These are phyloP conservation scores for Tachypleus tridentatus DNA, from an alignment of 1,140 invertebrate species.

Conservation along the genomic window DNA sequence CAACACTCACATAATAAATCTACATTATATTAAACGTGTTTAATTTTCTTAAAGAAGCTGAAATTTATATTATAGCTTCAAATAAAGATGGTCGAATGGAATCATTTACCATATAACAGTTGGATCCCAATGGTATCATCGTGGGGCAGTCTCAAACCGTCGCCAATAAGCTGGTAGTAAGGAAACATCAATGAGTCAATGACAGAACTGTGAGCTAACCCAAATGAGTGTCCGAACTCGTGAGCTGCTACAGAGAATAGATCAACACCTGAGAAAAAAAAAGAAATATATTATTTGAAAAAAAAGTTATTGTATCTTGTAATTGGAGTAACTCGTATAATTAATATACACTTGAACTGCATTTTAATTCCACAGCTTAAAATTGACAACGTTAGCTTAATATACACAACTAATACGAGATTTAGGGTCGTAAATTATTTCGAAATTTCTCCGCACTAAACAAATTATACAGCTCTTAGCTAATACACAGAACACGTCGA, in stretches of 20 bases:
- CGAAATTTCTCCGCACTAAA: no score
- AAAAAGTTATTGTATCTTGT: background rate
- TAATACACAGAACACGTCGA: no score
- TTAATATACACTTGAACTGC: background rate
- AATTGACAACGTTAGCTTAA: background rate
- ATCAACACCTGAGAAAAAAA: constrained; percentile 33
- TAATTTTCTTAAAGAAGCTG: no score
- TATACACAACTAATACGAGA: background rate
- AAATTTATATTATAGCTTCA: no score
- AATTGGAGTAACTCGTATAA: background rate
- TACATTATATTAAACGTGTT: no score
- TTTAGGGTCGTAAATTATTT: no score
- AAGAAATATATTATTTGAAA: background rate
- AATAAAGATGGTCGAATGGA: no score
- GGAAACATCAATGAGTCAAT: constrained; percentile 36
- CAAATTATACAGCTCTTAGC: no score
- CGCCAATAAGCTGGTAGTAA: constrained; percentile 31
- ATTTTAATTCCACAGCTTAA: background rate
- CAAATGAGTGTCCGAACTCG: constrained; percentile 38
- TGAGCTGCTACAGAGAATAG: constrained; percentile 39
- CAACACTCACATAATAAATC: no score
- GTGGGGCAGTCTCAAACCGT: constrained; percentile 35
- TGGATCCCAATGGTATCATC: constrained; percentile 40
- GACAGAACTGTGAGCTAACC: constrained; percentile 34
- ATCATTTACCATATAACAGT: constrained; percentile 37